phyloP scores from a whole-genome alignment of 1,140 invertebrate genomes.

The Patella vulgata region DNA sequence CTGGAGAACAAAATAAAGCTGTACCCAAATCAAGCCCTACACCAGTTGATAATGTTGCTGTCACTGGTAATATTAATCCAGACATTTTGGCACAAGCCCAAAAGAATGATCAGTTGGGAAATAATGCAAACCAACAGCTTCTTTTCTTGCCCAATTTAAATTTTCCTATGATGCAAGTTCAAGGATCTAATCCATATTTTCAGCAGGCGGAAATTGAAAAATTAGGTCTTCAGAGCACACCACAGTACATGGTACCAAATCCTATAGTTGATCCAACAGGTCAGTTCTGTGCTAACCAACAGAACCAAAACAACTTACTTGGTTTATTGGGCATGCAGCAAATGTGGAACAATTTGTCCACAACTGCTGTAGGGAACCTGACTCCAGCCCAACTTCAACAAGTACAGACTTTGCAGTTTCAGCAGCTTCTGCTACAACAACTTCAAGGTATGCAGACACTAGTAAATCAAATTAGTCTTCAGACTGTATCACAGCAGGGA shows the following conservation, averaged over 20 bases:
- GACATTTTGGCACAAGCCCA: background rate
- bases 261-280: slow-evolving; percentile 11
- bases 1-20: background rate
- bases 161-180: slow-evolving; percentile 38
- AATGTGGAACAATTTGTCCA: slow-evolving; percentile 31
- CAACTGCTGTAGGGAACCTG: slow-evolving; percentile 37
- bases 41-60: background rate
- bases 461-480: slow-evolving; percentile 45
- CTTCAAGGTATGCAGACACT: slow-evolving; percentile 54
- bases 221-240: slow-evolving; percentile 10
- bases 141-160: slow-evolving; percentile 33
- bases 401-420: slow-evolving; percentile 48
- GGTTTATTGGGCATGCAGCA: slow-evolving; percentile 47
- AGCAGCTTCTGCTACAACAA: slow-evolving; percentile 49
- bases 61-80: background rate
- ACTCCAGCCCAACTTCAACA: slow-evolving; percentile 53
- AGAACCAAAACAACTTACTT: slow-evolving; percentile 15
- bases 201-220: slow-evolving; percentile 16
- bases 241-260: slow-evolving; percentile 12
- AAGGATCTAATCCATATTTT: slow-evolving; percentile 23
- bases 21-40: background rate
- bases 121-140: slow-evolving; percentile 15
- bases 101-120: slow-evolving; percentile 1
- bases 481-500: slow-evolving; percentile 12
- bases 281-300: slow-evolving; percentile 22